phyloP scores from a whole-genome alignment of 1,140 invertebrate genomes.

The Melipona quadrifasciata region DNA sequence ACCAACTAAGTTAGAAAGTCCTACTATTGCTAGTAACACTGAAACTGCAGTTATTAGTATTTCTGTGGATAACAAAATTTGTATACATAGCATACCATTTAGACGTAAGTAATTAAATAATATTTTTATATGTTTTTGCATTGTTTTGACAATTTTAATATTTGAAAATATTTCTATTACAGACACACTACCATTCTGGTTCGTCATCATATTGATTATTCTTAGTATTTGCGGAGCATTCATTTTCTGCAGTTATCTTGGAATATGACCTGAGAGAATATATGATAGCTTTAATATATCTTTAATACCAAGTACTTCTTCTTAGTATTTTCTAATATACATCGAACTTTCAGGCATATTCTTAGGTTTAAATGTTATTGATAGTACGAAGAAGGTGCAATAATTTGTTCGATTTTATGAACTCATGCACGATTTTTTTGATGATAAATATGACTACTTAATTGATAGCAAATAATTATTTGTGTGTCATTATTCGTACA shows the following conservation, averaged over 20 bases:
- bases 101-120: conserved; percentile 85
- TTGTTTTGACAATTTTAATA: neutral
- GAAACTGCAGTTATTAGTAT: conserved; percentile 95
- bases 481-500: neutral
- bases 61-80: conserved; percentile 96
- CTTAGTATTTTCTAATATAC: conserved; percentile 11
- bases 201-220: conserved; percentile 88
- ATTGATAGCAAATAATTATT: neutral
- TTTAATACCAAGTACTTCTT: conserved; percentile 20
- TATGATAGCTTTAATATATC: too few species aligned
- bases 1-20: conserved; percentile 85
- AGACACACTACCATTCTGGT: conserved; percentile 90
- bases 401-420: neutral
- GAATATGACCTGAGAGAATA: conserved; percentile 84
- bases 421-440: conserved; percentile 16
- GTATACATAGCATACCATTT: conserved; percentile 92
- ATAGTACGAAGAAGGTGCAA: neutral
- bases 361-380: neutral
- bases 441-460: neutral
- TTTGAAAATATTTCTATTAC: conserved; percentile 68
- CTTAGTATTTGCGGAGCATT: conserved; percentile 89
- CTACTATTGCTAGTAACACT: conserved; percentile 86
- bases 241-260: conserved; percentile 89
- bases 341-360: conserved; percentile 22
- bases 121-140: neutral